Evolutionary conservation across 2,113 vertebrate genomes (phyloP), one percentile per base, ranked within the genome.

Genomic region (Sander vitreus): DNA sequence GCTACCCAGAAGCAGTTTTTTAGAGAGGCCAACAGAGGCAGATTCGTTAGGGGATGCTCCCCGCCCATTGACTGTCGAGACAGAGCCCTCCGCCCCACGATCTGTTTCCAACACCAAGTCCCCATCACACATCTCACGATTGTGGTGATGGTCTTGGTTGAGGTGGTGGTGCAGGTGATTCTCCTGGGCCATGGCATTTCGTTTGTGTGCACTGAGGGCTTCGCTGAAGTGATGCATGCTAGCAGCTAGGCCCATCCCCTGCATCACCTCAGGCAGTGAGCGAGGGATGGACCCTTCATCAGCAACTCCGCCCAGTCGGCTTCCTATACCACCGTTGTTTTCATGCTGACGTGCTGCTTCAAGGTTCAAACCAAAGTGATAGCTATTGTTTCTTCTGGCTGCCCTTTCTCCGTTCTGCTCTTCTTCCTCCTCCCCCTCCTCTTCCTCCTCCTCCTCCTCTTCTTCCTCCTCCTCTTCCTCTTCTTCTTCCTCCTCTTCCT

Each of bases 221-320:
- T 99, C 98, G 1, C 97, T 98, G 96, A 99, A 99, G 95, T 99
- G 98, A 92, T 99, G 98, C 97, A 99, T 99, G 96, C 97, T 98
- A 71, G 97, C 97, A 65, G 97, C 97, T 81, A 99, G 94, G 78
- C 98, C 98, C 96, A 99, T 97, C 82, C 97, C 97, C 93, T 99
- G 98, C 97, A 99, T 98, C 83, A 98, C 97, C 16, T 99, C 98
- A 0, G 98, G 98, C 85, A 99, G 94, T 2, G 97, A 96, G 50
- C 97, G 96, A 3, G 95, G 95, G 54, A 95, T 94, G 69, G 95
- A 92, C 73, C 95, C 97, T 88, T 99, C 97, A 12, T 94, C 93
- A 70, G 19, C 93, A 91, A 89, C 71, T 63, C 86, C 69, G 48
- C 91, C 87, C 81, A 93, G 63, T 36, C 94, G 86, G 63, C 90